phyloP scores from a whole-genome alignment of 2,797 vertebrate genomes.

The Pelochelys cantorii region DNA sequence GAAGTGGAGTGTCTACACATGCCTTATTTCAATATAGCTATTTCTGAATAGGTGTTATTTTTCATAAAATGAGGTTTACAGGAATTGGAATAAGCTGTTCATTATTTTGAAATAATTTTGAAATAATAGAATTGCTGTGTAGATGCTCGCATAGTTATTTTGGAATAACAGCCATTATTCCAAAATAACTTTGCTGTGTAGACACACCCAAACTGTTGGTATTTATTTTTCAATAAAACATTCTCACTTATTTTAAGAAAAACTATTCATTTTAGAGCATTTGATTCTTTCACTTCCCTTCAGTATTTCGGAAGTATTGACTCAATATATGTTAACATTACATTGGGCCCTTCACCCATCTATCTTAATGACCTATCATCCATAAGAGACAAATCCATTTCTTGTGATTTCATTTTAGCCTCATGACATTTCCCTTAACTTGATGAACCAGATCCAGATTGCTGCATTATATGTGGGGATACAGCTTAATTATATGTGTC shows the following conservation, averaged over 20 bases:
- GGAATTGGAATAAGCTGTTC: too few species aligned
- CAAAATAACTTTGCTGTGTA: too few species aligned
- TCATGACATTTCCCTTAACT: not conserved
- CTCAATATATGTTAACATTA: not conserved
- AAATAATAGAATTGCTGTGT: too few species aligned
- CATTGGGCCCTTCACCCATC: not conserved
- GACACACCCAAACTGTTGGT: not conserved
- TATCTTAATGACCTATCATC: not conserved
- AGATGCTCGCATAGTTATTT: too few species aligned
- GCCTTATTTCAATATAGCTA: too few species aligned
- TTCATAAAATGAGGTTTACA: too few species aligned
- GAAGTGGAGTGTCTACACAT: too few species aligned
- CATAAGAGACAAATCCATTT: not conserved
- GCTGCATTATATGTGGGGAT: not conserved
- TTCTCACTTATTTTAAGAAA: not conserved
- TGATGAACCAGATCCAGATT: not conserved
- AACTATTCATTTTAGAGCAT: accelerated
- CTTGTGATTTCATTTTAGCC: not conserved
- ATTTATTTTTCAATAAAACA: not conserved
- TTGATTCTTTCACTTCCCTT: not conserved
- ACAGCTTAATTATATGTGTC: not conserved
- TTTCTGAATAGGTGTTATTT: too few species aligned
- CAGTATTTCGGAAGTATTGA: not conserved
- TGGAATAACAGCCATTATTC: too few species aligned
- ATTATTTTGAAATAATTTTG: too few species aligned